phyloP scores from a whole-genome alignment of 1,140 invertebrate genomes.

The Anoplolepis gracilipes region DNA sequence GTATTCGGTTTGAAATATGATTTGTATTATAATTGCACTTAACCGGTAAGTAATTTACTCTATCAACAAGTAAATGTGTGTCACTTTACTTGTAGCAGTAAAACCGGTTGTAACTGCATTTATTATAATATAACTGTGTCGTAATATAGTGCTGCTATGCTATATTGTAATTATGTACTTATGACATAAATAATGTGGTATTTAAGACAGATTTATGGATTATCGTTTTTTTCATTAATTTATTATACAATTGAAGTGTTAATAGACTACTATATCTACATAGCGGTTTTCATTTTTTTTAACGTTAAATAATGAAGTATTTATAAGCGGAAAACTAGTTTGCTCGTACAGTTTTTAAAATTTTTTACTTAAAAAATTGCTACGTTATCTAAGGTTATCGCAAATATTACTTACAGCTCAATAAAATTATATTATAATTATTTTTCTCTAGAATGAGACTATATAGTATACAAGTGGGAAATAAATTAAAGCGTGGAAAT shows the following conservation, averaged over 20 bases:
- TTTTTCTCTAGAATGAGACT: neutral
- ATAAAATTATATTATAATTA: neutral
- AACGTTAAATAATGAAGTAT: neutral
- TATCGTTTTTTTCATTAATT: constrained; percentile 7
- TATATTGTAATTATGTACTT: constrained; percentile 6
- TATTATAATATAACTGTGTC: constrained; percentile 32
- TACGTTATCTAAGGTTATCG: neutral
- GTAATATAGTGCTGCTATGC: constrained; percentile 13
- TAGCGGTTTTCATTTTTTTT: neutral
- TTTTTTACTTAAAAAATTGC: neutral
- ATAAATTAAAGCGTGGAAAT: too few species aligned
- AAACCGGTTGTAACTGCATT: constrained; percentile 20
- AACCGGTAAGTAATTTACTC: constrained; percentile 33
- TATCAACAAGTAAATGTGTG: constrained; percentile 14
- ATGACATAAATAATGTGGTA: neutral
- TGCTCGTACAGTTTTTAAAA: neutral
- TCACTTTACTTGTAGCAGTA: constrained; percentile 33
- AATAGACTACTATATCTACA: neutral
- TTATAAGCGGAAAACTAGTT: too few species aligned
- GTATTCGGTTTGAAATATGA: neutral
- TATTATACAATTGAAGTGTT: neutral
- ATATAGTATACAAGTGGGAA: neutral
- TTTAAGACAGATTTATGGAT: constrained; percentile 6
- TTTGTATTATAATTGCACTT: constrained; percentile 46
- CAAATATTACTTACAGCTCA: neutral